phyloP scores from a whole-genome alignment of 2,888 invertebrate species.

The Chalcosyrphus nemorum region DNA sequence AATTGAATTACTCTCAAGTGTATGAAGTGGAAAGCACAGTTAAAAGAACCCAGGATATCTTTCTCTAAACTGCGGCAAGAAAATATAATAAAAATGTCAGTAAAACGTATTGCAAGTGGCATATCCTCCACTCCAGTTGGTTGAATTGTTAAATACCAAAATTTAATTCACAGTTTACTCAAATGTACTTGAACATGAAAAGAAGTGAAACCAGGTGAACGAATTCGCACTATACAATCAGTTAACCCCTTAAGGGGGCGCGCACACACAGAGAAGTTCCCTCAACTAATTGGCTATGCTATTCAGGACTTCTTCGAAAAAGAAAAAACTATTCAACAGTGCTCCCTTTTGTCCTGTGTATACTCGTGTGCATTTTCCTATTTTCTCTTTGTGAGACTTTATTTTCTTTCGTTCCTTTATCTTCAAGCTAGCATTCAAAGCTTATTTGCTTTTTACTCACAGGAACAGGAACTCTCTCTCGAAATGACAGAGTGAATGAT shows the following conservation, averaged over 20 bases:
- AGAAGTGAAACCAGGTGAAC: background rate
- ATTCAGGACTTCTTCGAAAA: background rate
- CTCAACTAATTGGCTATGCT: slow-evolving; percentile 6
- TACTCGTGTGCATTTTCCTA: background rate
- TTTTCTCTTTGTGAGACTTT: background rate
- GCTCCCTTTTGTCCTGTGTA: background rate
- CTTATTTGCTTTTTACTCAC: background rate
- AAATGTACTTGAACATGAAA: background rate
- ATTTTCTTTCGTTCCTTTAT: background rate
- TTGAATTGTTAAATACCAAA: slow-evolving; percentile 21
- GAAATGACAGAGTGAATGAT: background rate
- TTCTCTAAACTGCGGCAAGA: slow-evolving; percentile 2
- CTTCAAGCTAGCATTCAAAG: background rate
- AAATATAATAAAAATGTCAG: background rate
- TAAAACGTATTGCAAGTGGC: background rate
- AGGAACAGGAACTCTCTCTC: background rate
- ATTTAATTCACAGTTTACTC: background rate
- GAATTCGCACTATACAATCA: background rate
- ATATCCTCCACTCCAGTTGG: slow-evolving; percentile 3
- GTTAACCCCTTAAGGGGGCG: background rate
- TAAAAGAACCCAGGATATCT: slow-evolving; percentile 24
- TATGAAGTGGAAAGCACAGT: slow-evolving; percentile 24
- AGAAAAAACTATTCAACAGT: background rate
- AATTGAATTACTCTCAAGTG: slow-evolving; percentile 37
- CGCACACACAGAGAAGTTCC: background rate